Percentiles rank a stretch among this genome's conserved stretches.
These are phyloP conservation scores for Tetrax tetrax DNA, from an alignment of 2,113 vertebrate species.

Conservation along the genomic window DNA sequence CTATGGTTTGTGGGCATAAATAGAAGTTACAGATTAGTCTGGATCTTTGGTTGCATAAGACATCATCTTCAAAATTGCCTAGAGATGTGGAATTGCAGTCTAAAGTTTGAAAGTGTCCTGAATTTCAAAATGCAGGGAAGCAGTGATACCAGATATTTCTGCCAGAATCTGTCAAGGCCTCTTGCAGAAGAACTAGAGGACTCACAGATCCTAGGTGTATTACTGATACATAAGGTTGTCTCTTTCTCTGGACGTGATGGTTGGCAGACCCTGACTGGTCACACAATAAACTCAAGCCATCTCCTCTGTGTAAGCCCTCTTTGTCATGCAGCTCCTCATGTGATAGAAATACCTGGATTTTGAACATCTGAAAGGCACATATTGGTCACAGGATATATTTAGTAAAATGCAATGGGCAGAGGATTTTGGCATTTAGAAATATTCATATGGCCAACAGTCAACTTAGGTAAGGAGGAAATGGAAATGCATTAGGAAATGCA, in stretches of 20 bases:
- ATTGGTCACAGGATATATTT: not conserved
- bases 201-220: not conserved
- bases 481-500: no score
- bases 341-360: not conserved
- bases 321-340: not conserved
- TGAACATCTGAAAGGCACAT: not conserved
- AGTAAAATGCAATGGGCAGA: not conserved
- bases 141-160: not conserved
- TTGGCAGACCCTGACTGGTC: not conserved
- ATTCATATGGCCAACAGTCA: fast-evolving
- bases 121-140: not conserved
- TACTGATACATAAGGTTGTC: not conserved
- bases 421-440: not conserved
- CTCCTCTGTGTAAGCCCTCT: not conserved
- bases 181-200: not conserved
- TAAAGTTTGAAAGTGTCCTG: not conserved
- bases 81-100: fast-evolving
- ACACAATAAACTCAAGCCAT: fast-evolving
- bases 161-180: not conserved
- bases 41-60: not conserved
- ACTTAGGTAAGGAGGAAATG: not conserved
- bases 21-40: not conserved
- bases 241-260: not conserved
- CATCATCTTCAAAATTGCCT: not conserved
- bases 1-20: not conserved